Conservation (phyloP, 2,888 invertebrate genomes). For the Trilocha varians region DNA sequence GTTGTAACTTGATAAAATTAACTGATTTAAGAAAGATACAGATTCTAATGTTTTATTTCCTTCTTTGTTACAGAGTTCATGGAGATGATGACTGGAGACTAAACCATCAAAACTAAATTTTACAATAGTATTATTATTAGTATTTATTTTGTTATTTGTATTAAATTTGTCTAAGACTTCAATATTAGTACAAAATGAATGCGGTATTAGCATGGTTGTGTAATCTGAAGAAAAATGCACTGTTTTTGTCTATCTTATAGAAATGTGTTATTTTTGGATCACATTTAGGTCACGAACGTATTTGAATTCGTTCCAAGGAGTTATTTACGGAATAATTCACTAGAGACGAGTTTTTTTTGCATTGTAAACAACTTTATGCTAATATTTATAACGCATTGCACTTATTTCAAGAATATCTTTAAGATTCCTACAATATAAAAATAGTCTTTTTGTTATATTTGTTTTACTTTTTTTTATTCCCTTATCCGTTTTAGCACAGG, state of each 20-base stretch:
- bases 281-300: slow-evolving; percentile 22
- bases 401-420: slow-evolving; percentile 9
- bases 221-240: slow-evolving; percentile 14
- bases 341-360: slow-evolving; percentile 31
- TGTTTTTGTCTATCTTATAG: slow-evolving; percentile 55
- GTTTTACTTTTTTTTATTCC: slow-evolving; percentile 13
- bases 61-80: slow-evolving; percentile 83
- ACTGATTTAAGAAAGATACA: no score
- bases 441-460: slow-evolving; percentile 18
- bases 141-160: slow-evolving; percentile 44
- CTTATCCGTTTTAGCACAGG: slow-evolving; percentile 1
- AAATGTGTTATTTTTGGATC: slow-evolving; percentile 36
- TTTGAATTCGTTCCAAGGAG: slow-evolving; percentile 45
- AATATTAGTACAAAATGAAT: slow-evolving; percentile 56
- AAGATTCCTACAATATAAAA: slow-evolving; percentile 23
- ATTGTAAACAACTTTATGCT: slow-evolving; percentile 39
- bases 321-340: slow-evolving; percentile 64
- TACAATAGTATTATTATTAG: slow-evolving; percentile 45
- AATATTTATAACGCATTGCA: slow-evolving; percentile 59
- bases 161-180: slow-evolving; percentile 44
- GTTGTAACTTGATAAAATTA: no score
- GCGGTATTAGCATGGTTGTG: slow-evolving; percentile 63
- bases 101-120: slow-evolving; percentile 37
- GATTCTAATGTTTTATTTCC: slow-evolving; percentile 7
- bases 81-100: slow-evolving; percentile 96